phyloP scores from a whole-genome alignment of 2,797 vertebrate genomes.

The Arnoldichthys spilopterus region DNA sequence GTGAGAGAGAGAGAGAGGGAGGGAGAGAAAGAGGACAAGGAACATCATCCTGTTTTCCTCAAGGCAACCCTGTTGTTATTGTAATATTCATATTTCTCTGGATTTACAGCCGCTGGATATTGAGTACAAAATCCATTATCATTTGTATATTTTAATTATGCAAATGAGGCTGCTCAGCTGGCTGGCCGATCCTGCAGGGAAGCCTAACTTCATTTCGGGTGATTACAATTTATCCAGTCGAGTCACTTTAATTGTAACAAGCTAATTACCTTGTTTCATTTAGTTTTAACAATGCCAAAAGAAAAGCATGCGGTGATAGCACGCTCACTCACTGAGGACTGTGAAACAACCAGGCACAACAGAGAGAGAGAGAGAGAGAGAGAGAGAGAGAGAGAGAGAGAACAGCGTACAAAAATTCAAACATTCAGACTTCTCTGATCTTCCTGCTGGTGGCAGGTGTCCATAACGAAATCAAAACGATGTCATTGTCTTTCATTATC shows the following conservation, averaged over 20 bases:
- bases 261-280: slow-evolving; percentile 99
- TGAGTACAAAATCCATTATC: slow-evolving; percentile 99
- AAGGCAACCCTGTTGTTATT: slow-evolving; percentile 92
- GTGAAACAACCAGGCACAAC: slow-evolving; percentile 41
- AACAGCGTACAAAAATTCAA: not conserved
- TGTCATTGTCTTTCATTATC: slow-evolving; percentile 18
- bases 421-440: slow-evolving; percentile 14
- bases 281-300: slow-evolving; percentile 98
- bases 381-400: slow-evolving; percentile 23
- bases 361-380: slow-evolving; percentile 45
- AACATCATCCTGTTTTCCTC: slow-evolving; percentile 86
- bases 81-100: slow-evolving; percentile 97
- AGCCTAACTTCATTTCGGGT: slow-evolving; percentile 98
- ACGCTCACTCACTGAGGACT: slow-evolving; percentile 64
- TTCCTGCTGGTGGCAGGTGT: not conserved
- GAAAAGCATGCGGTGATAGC: slow-evolving; percentile 85
- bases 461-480: slow-evolving; percentile 17
- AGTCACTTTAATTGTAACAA: slow-evolving; percentile 99
- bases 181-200: slow-evolving; percentile 97
- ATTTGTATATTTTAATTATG: slow-evolving; percentile 99
- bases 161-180: slow-evolving; percentile 99
- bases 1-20: slow-evolving; percentile 5
- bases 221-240: slow-evolving; percentile 99
- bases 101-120: slow-evolving; percentile 99
- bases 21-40: slow-evolving; percentile 25